Base-by-base conservation (phyloP, 2,113 vertebrate genomes). In the Chaetodon trifascialis region DNA sequence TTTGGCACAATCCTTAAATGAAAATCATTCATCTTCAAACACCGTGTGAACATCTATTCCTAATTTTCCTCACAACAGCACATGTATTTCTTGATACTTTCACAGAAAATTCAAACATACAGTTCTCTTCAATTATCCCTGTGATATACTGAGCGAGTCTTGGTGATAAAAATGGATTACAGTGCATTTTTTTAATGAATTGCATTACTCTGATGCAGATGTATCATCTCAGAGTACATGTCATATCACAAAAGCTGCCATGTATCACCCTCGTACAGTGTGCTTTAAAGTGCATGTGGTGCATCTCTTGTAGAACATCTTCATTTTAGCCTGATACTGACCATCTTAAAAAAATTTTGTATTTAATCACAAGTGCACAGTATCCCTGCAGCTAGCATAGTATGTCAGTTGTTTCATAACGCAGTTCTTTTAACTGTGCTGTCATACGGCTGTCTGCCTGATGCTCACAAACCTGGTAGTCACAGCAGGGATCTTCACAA, bases 1-100 rank as follows among this genome's bases (percentile, higher is more conserved):
- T 58, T 40, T 64, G 72, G 64, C 79, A 60, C 34, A 59, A 59
- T 25, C 42, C 21, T 40, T 5, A 4, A 56, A 55, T 64, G 40
- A 73, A 58, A 66, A 30, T 40, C n/a, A 55, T 55, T 64, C 42
- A 23, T 67, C 54, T 80, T 38, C 25, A 72, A 64, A 72, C 25
- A 64, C 17, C 10, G 52, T 63, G 62, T 58, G 30, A 76, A 58
- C 52, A 68, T 67, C 52, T 67, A 56, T 46, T 76, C 52, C 54
- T 7, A 38, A 12, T 72, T 47, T 46, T 47, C 42, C 42, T 56
- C 51, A 73, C 36, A 79, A 14, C 55, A 79, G 34, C 62, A 55
- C 55, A 55, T 65, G 60, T 3, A 65, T 36, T 46, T 65, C 4
- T 34, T 44, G 2, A 55, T 76, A 44, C 62, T 65, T 34, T 54